These are phyloP conservation scores for Eospalax fontanierii DNA, from an alignment of 2,797 vertebrate species.

Conservation along the genomic window DNA sequence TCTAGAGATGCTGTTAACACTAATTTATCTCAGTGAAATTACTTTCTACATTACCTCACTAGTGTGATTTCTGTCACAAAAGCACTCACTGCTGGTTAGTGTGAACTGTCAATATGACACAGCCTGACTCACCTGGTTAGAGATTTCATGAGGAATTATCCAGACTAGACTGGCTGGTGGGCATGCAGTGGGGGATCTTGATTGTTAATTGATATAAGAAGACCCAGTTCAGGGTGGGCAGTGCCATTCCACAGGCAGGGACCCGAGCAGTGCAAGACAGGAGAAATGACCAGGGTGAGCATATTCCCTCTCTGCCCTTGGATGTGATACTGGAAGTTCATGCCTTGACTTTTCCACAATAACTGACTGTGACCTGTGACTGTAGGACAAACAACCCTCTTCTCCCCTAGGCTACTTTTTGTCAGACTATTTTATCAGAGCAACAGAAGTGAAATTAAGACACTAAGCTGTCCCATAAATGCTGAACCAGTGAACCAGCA, in stretches of 20 bases:
- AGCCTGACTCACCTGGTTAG: neutral
- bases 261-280: neutral
- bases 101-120: neutral
- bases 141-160: neutral
- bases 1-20: neutral
- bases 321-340: neutral
- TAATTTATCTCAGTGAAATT: neutral
- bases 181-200: neutral
- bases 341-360: neutral
- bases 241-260: neutral
- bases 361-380: neutral
- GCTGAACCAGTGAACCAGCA: neutral
- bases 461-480: neutral
- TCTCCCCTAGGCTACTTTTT: neutral
- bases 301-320: neutral
- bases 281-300: neutral
- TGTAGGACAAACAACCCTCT: neutral
- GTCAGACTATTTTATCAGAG: neutral
- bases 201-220: neutral
- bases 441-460: neutral
- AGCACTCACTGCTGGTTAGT: neutral
- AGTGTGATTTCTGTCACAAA: neutral
- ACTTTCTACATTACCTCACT: neutral
- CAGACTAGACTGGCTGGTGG: neutral
- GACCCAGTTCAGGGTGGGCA: neutral